phyloP scores from a whole-genome alignment of 2,113 vertebrate genomes.

The Brachyhypopomus gauderio region DNA sequence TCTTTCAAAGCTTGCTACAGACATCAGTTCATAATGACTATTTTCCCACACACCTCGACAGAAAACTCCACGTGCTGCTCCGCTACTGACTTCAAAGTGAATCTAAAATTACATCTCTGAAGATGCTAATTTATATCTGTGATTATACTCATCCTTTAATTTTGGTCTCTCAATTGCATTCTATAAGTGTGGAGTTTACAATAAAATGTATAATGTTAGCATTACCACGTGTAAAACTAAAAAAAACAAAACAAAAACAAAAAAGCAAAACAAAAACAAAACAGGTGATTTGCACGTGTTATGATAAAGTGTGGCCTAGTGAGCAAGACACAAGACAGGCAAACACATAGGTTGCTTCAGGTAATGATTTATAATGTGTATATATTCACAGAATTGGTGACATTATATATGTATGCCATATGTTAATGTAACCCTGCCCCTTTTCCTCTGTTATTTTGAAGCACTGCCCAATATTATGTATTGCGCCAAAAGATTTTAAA shows the following conservation, averaged over 20 bases:
- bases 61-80: neutral
- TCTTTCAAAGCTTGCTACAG: constrained; percentile 36
- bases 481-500: constrained; percentile 21
- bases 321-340: too few species aligned
- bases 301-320: neutral
- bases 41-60: constrained; percentile 16
- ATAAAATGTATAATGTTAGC: neutral
- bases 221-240: too few species aligned
- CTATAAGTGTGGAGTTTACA: neutral
- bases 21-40: constrained; percentile 25
- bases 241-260: neutral
- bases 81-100: neutral
- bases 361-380: constrained; percentile 15
- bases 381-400: neutral
- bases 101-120: neutral
- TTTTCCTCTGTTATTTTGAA: constrained; percentile 11
- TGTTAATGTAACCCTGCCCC: constrained; percentile 3
- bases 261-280: too few species aligned
- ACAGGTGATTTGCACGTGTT: neutral
- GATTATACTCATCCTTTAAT: too few species aligned
- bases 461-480: neutral
- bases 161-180: neutral
- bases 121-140: too few species aligned
- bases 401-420: neutral
- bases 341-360: neutral